phyloP scores from a whole-genome alignment of 1,140 invertebrate species.

The Trichonephila inaurata region DNA sequence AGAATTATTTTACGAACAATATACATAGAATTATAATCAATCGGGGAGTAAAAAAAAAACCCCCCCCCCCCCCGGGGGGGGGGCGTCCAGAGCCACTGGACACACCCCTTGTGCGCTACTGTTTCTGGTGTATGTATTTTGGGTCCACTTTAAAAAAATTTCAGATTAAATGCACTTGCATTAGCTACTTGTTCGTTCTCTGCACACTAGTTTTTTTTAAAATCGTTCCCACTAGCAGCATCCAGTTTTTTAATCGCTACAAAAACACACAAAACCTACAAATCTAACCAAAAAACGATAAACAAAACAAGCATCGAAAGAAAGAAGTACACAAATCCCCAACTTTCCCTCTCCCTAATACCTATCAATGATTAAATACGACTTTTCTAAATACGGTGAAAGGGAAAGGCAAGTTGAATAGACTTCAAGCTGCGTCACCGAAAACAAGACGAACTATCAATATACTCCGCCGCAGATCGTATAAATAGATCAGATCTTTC shows the following conservation, averaged over 20 bases:
- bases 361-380: neutral
- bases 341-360: neutral
- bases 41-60: too few species aligned
- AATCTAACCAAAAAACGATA: neutral
- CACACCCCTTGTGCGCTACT: too few species aligned
- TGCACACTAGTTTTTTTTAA: too few species aligned
- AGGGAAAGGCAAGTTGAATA: neutral
- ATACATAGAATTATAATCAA: too few species aligned
- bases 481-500: conserved; percentile 16
- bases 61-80: too few species aligned
- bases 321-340: neutral
- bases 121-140: too few species aligned
- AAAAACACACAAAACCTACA: neutral
- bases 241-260: neutral
- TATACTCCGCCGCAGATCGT: neutral
- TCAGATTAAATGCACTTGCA: too few species aligned
- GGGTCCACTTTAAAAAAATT: too few species aligned
- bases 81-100: too few species aligned
- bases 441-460: conserved; percentile 20
- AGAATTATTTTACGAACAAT: too few species aligned
- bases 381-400: neutral
- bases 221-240: too few species aligned
- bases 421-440: neutral
- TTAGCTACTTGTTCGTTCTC: too few species aligned
- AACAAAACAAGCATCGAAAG: neutral